A percentile compares a stretch with the other conserved stretches of the same genome.
Evolutionary conservation across 2,113 vertebrate genomes (phyloP).

Genomic region (Pleuronectes platessa): DNA sequence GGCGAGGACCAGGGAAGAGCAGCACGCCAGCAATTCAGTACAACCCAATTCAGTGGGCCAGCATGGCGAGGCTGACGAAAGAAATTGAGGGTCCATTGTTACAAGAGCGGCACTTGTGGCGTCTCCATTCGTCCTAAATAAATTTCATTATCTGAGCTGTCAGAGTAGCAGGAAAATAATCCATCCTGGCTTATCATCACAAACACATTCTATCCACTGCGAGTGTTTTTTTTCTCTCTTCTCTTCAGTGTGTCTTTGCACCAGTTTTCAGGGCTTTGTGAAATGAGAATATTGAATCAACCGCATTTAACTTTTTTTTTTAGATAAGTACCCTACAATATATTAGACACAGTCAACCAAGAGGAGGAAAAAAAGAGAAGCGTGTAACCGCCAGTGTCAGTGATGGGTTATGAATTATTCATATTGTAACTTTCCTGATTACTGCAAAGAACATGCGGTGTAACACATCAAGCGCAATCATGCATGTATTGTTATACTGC

Average conservation of each 20-base stretch:
- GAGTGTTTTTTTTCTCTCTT: conserved; percentile 11
- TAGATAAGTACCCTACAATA: conserved; percentile 30
- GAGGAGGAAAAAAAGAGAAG: neutral
- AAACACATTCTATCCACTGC: conserved; percentile 62
- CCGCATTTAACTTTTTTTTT: neutral
- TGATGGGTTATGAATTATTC: conserved; percentile 31
- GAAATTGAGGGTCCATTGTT: conserved; percentile 50
- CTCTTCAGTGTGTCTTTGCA: conserved; percentile 28
- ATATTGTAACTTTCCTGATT: conserved; percentile 13
- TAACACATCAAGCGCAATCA: neutral
- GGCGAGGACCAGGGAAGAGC: conserved; percentile 39
- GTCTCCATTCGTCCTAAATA: conserved; percentile 59
- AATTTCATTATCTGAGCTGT: conserved; percentile 67
- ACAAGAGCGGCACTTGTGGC: conserved; percentile 54
- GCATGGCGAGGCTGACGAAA: conserved; percentile 32
- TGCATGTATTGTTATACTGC: neutral
- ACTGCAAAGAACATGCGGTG: conserved; percentile 14
- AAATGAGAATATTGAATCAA: conserved; percentile 46
- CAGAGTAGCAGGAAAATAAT: conserved; percentile 59
- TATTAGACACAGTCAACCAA: neutral
- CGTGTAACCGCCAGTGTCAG: neutral
- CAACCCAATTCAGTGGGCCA: conserved; percentile 18
- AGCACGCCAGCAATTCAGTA: conserved; percentile 45
- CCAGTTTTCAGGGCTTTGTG: conserved; percentile 41
- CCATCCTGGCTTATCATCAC: conserved; percentile 63